phyloP scores from a whole-genome alignment of 2,888 invertebrate genomes.

The Drosophila flavopinicola region DNA sequence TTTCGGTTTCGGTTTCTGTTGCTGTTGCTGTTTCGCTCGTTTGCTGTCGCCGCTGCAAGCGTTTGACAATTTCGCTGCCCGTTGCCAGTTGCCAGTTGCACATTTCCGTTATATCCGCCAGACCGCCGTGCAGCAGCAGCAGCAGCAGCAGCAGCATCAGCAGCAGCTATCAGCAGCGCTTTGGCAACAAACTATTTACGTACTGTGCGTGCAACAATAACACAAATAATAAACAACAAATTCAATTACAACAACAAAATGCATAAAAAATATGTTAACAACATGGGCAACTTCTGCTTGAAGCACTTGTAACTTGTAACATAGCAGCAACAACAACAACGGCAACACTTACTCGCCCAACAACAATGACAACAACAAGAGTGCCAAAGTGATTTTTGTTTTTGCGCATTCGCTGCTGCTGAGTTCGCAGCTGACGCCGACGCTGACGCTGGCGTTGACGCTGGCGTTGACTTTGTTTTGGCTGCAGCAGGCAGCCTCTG shows the following conservation, averaged over 20 bases:
- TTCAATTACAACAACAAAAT: background rate
- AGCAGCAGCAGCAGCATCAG: slow-evolving; percentile 28
- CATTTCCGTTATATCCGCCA: slow-evolving; percentile 77
- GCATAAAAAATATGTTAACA: slow-evolving; percentile 5
- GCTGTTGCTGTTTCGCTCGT: slow-evolving; percentile 43
- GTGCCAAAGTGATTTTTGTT: slow-evolving; percentile 40
- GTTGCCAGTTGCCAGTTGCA: slow-evolving; percentile 71
- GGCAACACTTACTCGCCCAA: no score
- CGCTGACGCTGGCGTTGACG: slow-evolving; percentile 46
- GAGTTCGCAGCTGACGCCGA: slow-evolving; percentile 54
- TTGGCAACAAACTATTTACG: slow-evolving; percentile 14
- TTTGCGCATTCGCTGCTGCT: slow-evolving; percentile 49
- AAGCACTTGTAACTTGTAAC: slow-evolving; percentile 53
- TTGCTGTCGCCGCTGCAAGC: slow-evolving; percentile 51
- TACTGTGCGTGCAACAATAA: slow-evolving; percentile 44
- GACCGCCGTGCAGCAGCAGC: slow-evolving; percentile 62
- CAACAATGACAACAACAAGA: slow-evolving; percentile 38
- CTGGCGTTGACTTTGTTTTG: slow-evolving; percentile 58
- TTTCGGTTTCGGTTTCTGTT: slow-evolving; percentile 34
- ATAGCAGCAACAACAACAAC: slow-evolving; percentile 6
- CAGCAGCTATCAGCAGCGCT: slow-evolving; percentile 30
- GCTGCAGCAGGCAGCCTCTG: slow-evolving; percentile 44
- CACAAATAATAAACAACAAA: background rate
- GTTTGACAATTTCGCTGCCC: slow-evolving; percentile 72
- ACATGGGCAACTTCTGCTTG: slow-evolving; percentile 29